Evolutionary conservation across 1,140 invertebrate genomes (phyloP), one percentile per base, ranked within the genome.

Genomic region (Leptonema lineaticorne): DNA sequence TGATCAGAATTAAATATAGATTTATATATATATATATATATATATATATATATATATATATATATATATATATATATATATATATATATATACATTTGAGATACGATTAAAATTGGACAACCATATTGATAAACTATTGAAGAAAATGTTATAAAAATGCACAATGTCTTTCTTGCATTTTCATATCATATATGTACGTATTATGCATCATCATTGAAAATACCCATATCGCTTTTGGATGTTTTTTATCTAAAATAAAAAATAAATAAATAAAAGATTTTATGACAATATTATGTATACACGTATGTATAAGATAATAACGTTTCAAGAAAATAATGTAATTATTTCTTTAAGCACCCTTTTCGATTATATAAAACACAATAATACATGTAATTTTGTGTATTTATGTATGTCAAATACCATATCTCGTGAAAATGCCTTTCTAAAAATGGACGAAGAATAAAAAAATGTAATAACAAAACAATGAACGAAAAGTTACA

Each of bases 221-320:
- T 45, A 20, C 24, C n/a, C 67, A 60, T 71, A 71, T 67, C 46
- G 70, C 70, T 71, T 71, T 72, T 72, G 57, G 70, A 72, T 69
- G 64, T 72, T 57, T 72, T n/a, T 72, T 71, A 66, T 56, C 9
- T 41, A 69, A 72, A 69, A n/a, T n/a, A n/a, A n/a, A n/a, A n/a
- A n/a, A n/a, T n/a, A n/a, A n/a, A n/a, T n/a, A n/a, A n/a, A n/a
- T n/a, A n/a, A n/a, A 46, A 41, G 48, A 72, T 63, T 56, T 65
- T 26, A 69, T 67, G 70, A 72, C 70, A 72, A 72, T 72, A 72
- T 72, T 58, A 68, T 37, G 70, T 72, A 69, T 69, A 72, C 70
- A 71, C 63, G 33, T 69, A 69, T 41, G 33, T 45, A 27, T 41
- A 20, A 20, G 9, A 53, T 8, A 41, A 46, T 63, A 45, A 30